Evolutionary conservation across 2,888 invertebrate species (phyloP).

Genomic region (Oligia latruncula): DNA sequence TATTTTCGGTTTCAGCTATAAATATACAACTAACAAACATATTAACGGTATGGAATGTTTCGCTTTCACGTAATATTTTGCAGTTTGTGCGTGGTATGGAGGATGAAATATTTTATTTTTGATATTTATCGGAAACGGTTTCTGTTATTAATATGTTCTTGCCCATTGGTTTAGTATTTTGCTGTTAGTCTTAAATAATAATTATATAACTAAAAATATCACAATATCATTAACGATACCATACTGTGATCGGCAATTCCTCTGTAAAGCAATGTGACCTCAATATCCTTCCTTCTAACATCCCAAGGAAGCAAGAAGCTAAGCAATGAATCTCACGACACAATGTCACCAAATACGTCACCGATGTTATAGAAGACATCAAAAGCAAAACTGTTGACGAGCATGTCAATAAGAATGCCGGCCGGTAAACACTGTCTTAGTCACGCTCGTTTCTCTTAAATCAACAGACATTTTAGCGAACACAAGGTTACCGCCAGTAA

Average conservation of each 20-base stretch:
- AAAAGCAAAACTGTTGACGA: neutral
- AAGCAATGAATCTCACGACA: neutral
- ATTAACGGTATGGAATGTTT: constrained; percentile 43
- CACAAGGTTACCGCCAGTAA: constrained; percentile 11
- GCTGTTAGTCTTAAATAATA: neutral
- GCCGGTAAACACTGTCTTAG: constrained; percentile 31
- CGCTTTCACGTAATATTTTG: constrained; percentile 30
- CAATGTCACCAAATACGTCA: neutral
- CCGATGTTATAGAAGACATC: neutral
- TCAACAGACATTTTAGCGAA: constrained; percentile 31
- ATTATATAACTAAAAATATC: neutral
- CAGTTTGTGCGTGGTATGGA: neutral
- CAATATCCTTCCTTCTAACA: constrained; percentile 1
- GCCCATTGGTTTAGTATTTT: neutral
- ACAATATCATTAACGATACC: neutral
- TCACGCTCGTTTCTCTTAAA: constrained; percentile 27
- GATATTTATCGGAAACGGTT: neutral
- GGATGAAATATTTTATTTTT: constrained; percentile 2
- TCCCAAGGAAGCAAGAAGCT: neutral
- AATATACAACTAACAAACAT: constrained; percentile 37
- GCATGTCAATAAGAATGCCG: constrained; percentile 11
- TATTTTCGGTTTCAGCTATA: constrained; percentile 60
- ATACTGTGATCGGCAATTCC: too few relatives aligned
- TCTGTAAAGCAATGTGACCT: neutral
- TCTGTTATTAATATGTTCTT: neutral